A percentile compares a stretch with the other conserved stretches of the same genome.
phyloP scores from a whole-genome alignment of 2,888 invertebrate genomes.

The Plagodis dolabraria region DNA sequence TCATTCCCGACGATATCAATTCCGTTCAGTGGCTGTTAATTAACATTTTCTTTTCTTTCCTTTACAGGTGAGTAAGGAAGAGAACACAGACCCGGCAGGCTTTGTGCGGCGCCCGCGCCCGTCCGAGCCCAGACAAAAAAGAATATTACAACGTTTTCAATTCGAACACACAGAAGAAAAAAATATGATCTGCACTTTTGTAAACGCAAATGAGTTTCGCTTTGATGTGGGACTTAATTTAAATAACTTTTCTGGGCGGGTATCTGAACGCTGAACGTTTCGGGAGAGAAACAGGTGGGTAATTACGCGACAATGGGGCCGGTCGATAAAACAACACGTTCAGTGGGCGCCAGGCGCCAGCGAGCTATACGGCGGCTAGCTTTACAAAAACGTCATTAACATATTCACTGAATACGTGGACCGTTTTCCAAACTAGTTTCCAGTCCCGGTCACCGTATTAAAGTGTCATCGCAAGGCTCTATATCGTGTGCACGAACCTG shows the following conservation, averaged over 20 bases:
- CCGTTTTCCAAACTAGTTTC: constrained; percentile 25
- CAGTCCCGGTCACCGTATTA: constrained; percentile 36
- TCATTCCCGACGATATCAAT: constrained; percentile 77
- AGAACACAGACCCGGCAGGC: constrained; percentile 74
- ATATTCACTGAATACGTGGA: constrained; percentile 30
- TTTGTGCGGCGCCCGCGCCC: constrained; percentile 66
- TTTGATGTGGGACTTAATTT: constrained; percentile 74
- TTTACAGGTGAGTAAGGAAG: constrained; percentile 82
- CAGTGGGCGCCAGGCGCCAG: constrained; percentile 18
- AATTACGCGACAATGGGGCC: constrained; percentile 50
- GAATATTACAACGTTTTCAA: constrained; percentile 81
- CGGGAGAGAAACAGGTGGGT: constrained; percentile 46
- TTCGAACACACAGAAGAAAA: constrained; percentile 73
- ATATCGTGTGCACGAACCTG: constrained; percentile 39
- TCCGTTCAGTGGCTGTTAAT: constrained; percentile 82
- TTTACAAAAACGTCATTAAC: constrained; percentile 27
- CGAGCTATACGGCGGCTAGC: constrained; percentile 14
- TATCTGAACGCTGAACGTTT: constrained; percentile 44
- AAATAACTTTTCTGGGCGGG: constrained; percentile 57
- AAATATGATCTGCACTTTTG: constrained; percentile 82
- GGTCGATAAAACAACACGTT: constrained; percentile 39
- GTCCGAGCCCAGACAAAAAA: constrained; percentile 69
- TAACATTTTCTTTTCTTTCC: constrained; percentile 83
- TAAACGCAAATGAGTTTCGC: constrained; percentile 79
- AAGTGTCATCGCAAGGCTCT: constrained; percentile 44